These are phyloP conservation scores for Nilaparvata lugens DNA, from an alignment of 1,140 invertebrate species.

Conservation along the genomic window DNA sequence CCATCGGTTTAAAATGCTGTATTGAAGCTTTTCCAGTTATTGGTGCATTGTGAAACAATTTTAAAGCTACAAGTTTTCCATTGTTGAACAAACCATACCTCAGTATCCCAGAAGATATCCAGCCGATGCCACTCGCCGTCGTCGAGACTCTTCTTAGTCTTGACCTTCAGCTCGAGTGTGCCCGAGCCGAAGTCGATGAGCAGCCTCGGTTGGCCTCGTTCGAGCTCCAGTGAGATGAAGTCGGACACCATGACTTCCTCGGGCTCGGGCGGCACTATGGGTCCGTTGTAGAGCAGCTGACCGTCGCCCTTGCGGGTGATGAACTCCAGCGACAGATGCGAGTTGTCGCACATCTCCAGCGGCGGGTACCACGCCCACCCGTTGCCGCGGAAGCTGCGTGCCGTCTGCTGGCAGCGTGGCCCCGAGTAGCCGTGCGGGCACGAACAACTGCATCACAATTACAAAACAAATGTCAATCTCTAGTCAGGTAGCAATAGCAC, in stretches of 20 bases:
- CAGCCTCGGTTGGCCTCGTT: slow-evolving; percentile 79
- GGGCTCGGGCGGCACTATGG: slow-evolving; percentile 80
- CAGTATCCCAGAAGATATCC: slow-evolving; percentile 91
- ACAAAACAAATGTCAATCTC: no score
- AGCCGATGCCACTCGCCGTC: slow-evolving; percentile 95
- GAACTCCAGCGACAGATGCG: slow-evolving; percentile 91
- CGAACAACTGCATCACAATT: slow-evolving; percentile 52
- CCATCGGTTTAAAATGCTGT: no score
- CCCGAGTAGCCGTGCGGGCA: slow-evolving; percentile 88
- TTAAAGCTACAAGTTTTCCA: no score
- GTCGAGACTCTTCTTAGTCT: slow-evolving; percentile 75
- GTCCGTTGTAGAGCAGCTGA: slow-evolving; percentile 92
- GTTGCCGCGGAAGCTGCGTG: slow-evolving; percentile 82
- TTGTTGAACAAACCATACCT: slow-evolving; percentile 43
- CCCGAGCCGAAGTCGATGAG: slow-evolving; percentile 94
- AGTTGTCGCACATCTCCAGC: slow-evolving; percentile 90
- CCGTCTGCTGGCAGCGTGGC: slow-evolving; percentile 91
- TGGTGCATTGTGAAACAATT: no score
- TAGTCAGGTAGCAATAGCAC: no score
- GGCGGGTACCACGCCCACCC: slow-evolving; percentile 95
- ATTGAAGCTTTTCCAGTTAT: no score
- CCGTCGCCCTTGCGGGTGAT: slow-evolving; percentile 85
- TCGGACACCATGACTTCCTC: slow-evolving; percentile 85
- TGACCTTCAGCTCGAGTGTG: slow-evolving; percentile 77
- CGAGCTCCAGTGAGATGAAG: slow-evolving; percentile 88